Base-by-base conservation (phyloP, 2,888 invertebrate species). In the Agrotis clavis region DNA sequence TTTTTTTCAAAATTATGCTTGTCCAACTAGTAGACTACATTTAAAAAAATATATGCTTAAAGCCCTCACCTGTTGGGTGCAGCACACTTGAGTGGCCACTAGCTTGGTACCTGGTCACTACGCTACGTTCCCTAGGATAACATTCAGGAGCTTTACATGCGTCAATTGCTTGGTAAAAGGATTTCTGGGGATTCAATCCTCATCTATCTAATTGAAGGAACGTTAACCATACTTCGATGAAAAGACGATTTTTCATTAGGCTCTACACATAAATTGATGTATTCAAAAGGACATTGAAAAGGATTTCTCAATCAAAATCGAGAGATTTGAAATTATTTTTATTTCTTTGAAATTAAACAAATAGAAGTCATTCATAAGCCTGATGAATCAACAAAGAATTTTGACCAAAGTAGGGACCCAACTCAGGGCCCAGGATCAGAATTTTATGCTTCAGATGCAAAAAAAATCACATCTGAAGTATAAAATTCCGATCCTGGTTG, bases 191-290 rank as follows among this genome's bases (percentile, higher is more conserved):
- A 60, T 51, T 50, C 1, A 18, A 19, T 47, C 5, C 21, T 45
- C 4, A 21, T 18, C 30, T 19, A 35, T 53, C 53, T 35, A 60
- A n/a, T 53, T 30, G 6, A 60, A 30, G 21, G 11, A 21, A 13
- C 18, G 14, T 51, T 30, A 4, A 11, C 16, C 2, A 6, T 16
- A 30, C 16, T 13, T n/a, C 14, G 2, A 30, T 59, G 47, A 18
- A 30, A 57, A 47, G 25, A 65, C 45, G 47, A 66, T 47, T 18
- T 51, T 71, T 67, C 14, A n/a, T 30, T 19, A 30, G 2, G 9
- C 41, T 41, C 2, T 48, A 56, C 2, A 19, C 14, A n/a, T 14
- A 21, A 54, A 67, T 53, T 30, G 19, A 16, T 21, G 56, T 48
- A 19, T 41, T 41, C 25, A 57, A 57, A 14, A 16, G 0, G 18